Percentiles rank a stretch among this genome's conserved stretches.
These are phyloP conservation scores for Tetramorium alpestre DNA, from an alignment of 1,140 invertebrate species.

Conservation along the genomic window DNA sequence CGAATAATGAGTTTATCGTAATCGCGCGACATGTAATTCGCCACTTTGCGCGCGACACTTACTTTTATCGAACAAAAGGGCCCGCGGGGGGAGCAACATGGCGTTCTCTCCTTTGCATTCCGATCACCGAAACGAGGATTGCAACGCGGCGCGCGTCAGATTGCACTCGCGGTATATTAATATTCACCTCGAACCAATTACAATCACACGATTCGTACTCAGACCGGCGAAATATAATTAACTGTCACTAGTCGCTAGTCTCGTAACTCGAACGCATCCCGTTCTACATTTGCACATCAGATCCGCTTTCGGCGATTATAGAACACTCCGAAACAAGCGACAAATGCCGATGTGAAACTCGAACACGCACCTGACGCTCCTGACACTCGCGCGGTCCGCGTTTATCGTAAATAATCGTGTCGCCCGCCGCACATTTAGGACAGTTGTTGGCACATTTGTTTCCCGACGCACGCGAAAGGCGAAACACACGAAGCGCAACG, in stretches of 20 bases:
- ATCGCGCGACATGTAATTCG: background rate
- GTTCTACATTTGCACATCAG: too few species aligned
- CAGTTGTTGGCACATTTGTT: background rate
- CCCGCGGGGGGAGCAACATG: background rate
- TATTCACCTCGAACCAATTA: background rate
- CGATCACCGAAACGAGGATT: background rate
- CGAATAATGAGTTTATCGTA: background rate
- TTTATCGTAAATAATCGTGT: background rate
- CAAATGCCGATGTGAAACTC: too few species aligned
- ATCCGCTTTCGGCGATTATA: too few species aligned
- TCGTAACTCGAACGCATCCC: background rate
- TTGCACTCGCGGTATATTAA: background rate
- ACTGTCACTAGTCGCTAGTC: background rate
- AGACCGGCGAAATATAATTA: background rate
- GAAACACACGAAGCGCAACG: background rate
- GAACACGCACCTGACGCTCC: background rate
- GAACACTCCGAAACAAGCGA: too few species aligned
- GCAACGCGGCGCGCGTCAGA: background rate
- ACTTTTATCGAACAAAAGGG: background rate
- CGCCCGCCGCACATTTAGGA: background rate
- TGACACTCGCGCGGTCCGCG: background rate
- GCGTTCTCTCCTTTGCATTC: background rate
- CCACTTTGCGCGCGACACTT: background rate
- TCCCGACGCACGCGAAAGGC: background rate
- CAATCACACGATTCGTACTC: background rate